Conservation (phyloP, 2,888 invertebrate genomes). For the Nomada ruficornis region DNA sequence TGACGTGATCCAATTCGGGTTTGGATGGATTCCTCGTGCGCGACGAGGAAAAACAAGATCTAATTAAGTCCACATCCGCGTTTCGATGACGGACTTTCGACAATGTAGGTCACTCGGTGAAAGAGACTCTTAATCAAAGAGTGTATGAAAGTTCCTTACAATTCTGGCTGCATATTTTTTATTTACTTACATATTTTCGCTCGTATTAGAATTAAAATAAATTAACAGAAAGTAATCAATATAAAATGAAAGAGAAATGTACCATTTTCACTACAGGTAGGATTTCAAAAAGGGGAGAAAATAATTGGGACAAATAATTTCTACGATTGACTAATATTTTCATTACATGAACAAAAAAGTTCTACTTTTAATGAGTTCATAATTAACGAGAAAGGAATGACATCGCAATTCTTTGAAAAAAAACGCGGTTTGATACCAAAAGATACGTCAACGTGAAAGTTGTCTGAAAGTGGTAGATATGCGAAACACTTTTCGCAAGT, state of each 20-base stretch:
- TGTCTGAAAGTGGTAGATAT: not conserved
- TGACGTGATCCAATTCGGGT: conserved; percentile 62
- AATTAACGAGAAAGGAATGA: no score
- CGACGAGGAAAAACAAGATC: conserved; percentile 54
- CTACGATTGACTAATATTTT: no score
- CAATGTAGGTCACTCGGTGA: conserved; percentile 62
- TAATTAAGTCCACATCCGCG: conserved; percentile 60
- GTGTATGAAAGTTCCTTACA: not conserved
- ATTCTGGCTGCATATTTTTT: not conserved
- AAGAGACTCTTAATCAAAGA: conserved; percentile 8
- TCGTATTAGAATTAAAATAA: no score
- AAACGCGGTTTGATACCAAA: not conserved
- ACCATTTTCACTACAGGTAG: not conserved
- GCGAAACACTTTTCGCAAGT: no score
- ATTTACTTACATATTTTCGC: no score
- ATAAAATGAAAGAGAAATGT: no score
- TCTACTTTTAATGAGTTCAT: not conserved
- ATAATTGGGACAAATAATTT: no score
- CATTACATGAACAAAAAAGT: not conserved
- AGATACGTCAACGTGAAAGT: not conserved
- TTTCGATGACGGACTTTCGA: conserved; percentile 42
- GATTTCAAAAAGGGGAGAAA: not conserved
- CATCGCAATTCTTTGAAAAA: not conserved
- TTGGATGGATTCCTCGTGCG: conserved; percentile 56
- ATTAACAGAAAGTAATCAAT: no score